phyloP scores from a whole-genome alignment of 35 echinoderm and acorn worm species.

The Apostichopus japonicus region DNA sequence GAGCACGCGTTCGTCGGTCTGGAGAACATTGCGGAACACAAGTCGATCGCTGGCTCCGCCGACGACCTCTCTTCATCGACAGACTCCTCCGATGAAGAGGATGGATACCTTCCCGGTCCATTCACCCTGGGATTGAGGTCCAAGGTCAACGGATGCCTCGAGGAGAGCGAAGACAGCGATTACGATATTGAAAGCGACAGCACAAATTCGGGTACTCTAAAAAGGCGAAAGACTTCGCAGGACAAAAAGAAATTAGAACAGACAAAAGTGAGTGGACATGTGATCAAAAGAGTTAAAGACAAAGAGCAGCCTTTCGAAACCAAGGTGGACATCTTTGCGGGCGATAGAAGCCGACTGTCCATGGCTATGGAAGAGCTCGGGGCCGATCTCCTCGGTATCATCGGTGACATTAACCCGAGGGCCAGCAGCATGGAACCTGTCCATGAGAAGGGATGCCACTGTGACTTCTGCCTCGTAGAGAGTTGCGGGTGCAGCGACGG shows the following conservation, averaged over 20 bases:
- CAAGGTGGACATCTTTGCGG: slow-evolving; percentile 38
- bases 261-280: neutral
- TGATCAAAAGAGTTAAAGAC: neutral
- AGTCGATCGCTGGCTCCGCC: slow-evolving; percentile 9
- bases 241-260: slow-evolving; percentile 4
- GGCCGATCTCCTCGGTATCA: slow-evolving; percentile 20
- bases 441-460: slow-evolving; percentile 11
- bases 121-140: neutral
- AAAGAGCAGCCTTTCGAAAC: slow-evolving; percentile 9
- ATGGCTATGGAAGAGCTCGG: slow-evolving; percentile 44
- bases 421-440: neutral
- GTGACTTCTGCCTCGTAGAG: slow-evolving; percentile 30
- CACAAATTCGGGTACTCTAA: neutral
- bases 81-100: slow-evolving; percentile 46
- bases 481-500: slow-evolving; percentile 6
- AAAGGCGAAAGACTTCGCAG: neutral
- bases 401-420: neutral
- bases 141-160: neutral
- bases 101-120: neutral
- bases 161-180: neutral
- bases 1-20: slow-evolving; percentile 46
- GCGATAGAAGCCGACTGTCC: slow-evolving; percentile 29
- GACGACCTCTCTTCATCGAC: slow-evolving; percentile 32
- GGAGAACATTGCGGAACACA: slow-evolving; percentile 48
- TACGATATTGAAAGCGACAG: neutral